Conservation (phyloP, 2,797 vertebrate species). For the Liparis tanakae region DNA sequence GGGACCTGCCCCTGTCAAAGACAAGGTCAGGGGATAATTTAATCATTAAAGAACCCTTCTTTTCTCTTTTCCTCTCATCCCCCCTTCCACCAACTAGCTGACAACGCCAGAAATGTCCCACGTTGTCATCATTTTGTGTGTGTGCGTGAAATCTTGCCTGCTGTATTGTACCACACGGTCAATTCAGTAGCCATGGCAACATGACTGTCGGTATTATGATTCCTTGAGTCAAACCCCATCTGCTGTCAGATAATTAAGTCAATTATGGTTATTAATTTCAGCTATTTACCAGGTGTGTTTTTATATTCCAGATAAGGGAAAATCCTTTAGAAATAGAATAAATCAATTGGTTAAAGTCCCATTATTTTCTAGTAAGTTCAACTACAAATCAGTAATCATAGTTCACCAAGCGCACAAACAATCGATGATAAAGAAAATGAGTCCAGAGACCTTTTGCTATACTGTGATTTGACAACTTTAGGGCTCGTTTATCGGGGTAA, state of each 20-base stretch:
- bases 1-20: conserved; percentile 79
- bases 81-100: conserved; percentile 62
- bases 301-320: neutral
- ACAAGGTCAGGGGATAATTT: conserved; percentile 87
- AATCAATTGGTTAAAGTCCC: neutral
- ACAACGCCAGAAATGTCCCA: conserved; percentile 73
- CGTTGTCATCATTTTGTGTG: conserved; percentile 73
- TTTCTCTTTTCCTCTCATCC: conserved; percentile 40
- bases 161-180: conserved; percentile 42
- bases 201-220: conserved; percentile 18
- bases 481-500: neutral
- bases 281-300: neutral
- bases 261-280: neutral
- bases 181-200: conserved; percentile 36
- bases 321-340: neutral
- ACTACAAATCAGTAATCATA: neutral
- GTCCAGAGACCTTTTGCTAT: neutral
- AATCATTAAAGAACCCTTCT: conserved; percentile 83
- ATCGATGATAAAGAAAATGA: neutral
- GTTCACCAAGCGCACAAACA: neutral
- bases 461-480: neutral
- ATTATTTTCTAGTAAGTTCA: neutral
- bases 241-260: neutral
- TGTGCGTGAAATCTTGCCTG: conserved; percentile 21
- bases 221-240: conserved; percentile 4